These are phyloP conservation scores for Chalcis sispes DNA, from an alignment of 2,888 invertebrate genomes.

Conservation along the genomic window DNA sequence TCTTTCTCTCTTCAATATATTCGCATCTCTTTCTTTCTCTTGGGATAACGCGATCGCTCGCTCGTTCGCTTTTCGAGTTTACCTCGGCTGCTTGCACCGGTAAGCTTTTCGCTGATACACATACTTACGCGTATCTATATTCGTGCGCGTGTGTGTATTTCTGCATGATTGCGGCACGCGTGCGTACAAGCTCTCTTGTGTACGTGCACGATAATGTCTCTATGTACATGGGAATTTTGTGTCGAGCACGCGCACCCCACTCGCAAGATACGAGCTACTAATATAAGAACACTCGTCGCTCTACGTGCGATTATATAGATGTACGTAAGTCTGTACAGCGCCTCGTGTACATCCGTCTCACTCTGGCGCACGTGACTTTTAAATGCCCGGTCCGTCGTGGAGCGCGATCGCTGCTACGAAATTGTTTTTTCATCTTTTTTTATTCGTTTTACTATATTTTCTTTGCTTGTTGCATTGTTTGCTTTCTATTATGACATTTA, in stretches of 20 bases:
- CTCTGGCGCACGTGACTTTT: slow-evolving; percentile 58
- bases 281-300: slow-evolving; percentile 4
- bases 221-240: too few species aligned
- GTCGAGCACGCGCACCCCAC: neutral
- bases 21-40: neutral
- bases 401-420: neutral
- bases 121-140: neutral
- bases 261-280: neutral
- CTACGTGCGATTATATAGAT: neutral
- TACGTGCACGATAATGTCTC: too few species aligned
- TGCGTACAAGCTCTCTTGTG: too few species aligned
- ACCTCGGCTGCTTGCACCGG: slow-evolving; percentile 19
- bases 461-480: too few species aligned
- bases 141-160: neutral
- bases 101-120: neutral
- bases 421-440: neutral
- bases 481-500: too few species aligned
- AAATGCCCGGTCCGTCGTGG: slow-evolving; percentile 49
- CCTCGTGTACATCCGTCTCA: slow-evolving; percentile 52
- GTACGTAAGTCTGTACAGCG: too few species aligned
- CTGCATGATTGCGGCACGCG: too few species aligned
- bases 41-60: too few species aligned
- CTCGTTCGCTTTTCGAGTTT: too few species aligned
- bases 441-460: too few species aligned
- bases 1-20: slow-evolving; percentile 46